Evolutionary conservation across 2,113 vertebrate species (phyloP).

Genomic region (Lampris megalopsis): DNA sequence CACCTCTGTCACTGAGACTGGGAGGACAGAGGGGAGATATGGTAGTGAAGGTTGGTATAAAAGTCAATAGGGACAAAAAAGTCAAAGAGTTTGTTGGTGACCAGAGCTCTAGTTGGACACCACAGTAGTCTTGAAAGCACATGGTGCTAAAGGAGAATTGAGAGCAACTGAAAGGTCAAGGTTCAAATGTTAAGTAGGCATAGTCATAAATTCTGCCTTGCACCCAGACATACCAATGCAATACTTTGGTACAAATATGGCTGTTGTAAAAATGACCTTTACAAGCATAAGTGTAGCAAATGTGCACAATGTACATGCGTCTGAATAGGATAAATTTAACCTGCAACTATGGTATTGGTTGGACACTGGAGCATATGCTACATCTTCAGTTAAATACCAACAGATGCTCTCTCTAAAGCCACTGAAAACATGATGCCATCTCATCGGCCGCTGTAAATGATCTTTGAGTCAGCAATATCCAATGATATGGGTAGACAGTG

Average conservation of each 20-base stretch:
- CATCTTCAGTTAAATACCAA: background rate
- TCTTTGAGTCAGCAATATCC: conserved; percentile 10
- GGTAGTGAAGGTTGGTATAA: background rate
- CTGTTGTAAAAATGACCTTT: conserved; percentile 26
- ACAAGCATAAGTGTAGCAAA: background rate
- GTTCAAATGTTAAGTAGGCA: conserved; percentile 12
- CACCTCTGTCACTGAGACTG: conserved; percentile 91
- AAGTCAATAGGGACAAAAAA: background rate
- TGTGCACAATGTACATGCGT: background rate
- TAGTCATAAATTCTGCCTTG: conserved; percentile 11
- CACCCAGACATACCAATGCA: background rate
- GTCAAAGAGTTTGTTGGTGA: conserved; percentile 14
- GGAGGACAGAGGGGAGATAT: background rate
- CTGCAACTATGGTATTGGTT: background rate
- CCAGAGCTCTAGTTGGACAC: conserved; percentile 5
- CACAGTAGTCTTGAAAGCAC: background rate
- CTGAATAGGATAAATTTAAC: conserved; percentile 29
- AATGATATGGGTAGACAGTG: background rate
- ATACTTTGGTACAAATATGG: conserved; percentile 5
- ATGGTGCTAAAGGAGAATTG: background rate
- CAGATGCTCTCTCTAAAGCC: background rate
- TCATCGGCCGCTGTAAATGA: background rate
- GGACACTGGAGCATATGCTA: background rate
- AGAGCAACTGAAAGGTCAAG: conserved; percentile 41
- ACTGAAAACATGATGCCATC: background rate